Evolutionary conservation across 2,888 invertebrate species (phyloP), one percentile per base, ranked within the genome.

Genomic region (Cyaniris semiargus): DNA sequence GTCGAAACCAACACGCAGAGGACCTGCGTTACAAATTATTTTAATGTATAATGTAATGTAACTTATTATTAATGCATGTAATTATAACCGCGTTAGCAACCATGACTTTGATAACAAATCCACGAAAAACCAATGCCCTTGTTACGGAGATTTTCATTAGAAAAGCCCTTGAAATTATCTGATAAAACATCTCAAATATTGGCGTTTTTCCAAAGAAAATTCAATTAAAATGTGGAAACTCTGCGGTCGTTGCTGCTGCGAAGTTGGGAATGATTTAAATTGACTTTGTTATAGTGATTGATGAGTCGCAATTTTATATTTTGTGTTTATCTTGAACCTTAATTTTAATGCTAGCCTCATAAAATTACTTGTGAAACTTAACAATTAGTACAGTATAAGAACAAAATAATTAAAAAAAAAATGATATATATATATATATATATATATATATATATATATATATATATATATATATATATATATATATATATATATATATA

Each of bases 211-310:
- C 66, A 31, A 66, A 66, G 27, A 27, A 66, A 66, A 31, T 66
- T 66, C 27, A 66, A 66, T 66, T 66, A 66, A 66, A 66, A 66
- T 66, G 15, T 66, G 66, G 15, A 66, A 66, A 66, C 66, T 66
- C 15, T 5, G 31, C 66, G 27, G 3, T 15, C 60, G 23, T 27
- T 27, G 66, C 15, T 18, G 66, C 23, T 15, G 7, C 27, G 27
- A 66, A 27, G 27, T 60, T 15, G 66, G 27, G 15, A 0, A 18
- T 66, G 18, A 66, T 66, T 66, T 66, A 6, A 66, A 66, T 66
- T 66, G 27, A 66, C 66, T 66, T 66, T 66, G 27, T 66, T 27
- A 66, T 15, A 66, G 7, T 66, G 66, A 66, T 66, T 66, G 27
- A 66, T 66, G 18, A 31, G 4, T 66, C 66, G 15, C 1, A 66